Percentiles rank a stretch among this genome's conserved stretches.
Conservation (phyloP, 2,888 invertebrate genomes). For the Diabrotica balteata region DNA sequence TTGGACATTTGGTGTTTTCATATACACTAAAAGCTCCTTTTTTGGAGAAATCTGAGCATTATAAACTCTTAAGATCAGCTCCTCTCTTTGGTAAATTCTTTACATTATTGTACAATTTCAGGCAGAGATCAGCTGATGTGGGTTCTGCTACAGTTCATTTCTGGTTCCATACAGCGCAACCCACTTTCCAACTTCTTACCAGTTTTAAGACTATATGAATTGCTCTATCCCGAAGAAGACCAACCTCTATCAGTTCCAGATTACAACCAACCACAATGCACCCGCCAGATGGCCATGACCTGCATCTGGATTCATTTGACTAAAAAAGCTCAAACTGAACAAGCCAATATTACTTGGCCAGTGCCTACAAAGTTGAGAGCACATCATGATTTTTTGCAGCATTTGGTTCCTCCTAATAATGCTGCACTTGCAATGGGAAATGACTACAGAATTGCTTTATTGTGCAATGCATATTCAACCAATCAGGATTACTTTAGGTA, state of each 20-base stretch:
- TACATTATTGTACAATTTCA: not conserved
- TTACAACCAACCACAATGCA: conserved; percentile 83
- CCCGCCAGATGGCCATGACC: conserved; percentile 91
- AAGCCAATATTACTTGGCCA: conserved; percentile 65
- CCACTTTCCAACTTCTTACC: conserved; percentile 88
- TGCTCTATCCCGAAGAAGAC: conserved; percentile 92
- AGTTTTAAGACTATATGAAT: conserved; percentile 88
- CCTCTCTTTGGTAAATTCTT: no score
- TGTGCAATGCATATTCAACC: conserved; percentile 95
- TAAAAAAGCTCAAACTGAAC: conserved; percentile 90
- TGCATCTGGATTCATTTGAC: conserved; percentile 97
- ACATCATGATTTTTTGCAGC: conserved; percentile 79
- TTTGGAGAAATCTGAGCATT: not conserved
- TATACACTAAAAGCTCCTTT: no score
- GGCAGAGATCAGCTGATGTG: conserved; percentile 96
- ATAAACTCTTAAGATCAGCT: no score
- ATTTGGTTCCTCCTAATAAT: conserved; percentile 77
- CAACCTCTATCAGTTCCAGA: conserved; percentile 90
- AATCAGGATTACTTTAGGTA: conserved; percentile 79
- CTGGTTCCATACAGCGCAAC: conserved; percentile 94
- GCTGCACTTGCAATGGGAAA: conserved; percentile 77
- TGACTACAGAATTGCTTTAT: conserved; percentile 88
- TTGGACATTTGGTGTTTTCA: no score
- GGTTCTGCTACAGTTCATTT: conserved; percentile 95
- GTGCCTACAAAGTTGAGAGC: conserved; percentile 55